Conservation (phyloP, 1,140 invertebrate genomes). For the Drosophila arawakana region DNA sequence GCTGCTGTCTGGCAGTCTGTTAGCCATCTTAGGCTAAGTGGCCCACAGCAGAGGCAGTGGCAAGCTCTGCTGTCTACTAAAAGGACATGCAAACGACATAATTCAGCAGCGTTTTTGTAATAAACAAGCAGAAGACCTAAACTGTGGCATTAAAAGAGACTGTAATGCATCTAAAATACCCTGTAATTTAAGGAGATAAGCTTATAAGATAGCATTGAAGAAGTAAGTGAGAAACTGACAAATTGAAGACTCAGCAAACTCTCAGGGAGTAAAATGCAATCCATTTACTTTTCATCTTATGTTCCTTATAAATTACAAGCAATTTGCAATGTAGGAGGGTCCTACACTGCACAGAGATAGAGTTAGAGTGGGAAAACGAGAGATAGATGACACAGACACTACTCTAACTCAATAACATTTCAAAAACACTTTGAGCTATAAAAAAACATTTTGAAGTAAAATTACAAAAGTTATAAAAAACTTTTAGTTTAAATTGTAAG, state of each 20-base stretch:
- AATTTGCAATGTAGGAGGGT: too few species aligned
- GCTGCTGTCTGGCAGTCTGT: neutral
- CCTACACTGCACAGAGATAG: too few species aligned
- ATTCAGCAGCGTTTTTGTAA: constrained; percentile 48
- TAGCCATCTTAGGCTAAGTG: constrained; percentile 47
- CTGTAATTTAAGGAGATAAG: constrained; percentile 12
- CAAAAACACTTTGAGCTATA: too few species aligned
- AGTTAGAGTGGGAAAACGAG: too few species aligned
- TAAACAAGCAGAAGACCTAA: constrained; percentile 25
- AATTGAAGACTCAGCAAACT: neutral
- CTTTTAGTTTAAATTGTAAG: too few species aligned
- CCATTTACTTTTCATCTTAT: too few species aligned
- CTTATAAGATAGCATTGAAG: neutral
- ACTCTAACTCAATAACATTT: too few species aligned
- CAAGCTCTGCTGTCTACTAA: constrained; percentile 45
- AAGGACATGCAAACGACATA: constrained; percentile 63
- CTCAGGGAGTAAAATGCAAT: too few species aligned
- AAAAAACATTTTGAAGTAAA: too few species aligned
- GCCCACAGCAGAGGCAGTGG: constrained; percentile 3
- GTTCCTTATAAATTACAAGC: too few species aligned
- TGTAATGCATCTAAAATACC: constrained; percentile 14
- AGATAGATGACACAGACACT: too few species aligned
- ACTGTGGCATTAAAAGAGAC: neutral
- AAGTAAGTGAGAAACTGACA: neutral
- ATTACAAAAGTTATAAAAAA: too few species aligned